A percentile compares a stretch with the other conserved stretches of the same genome.
Evolutionary conservation across 2,888 invertebrate species (phyloP).

Genomic region (Drosophila quinaria): DNA sequence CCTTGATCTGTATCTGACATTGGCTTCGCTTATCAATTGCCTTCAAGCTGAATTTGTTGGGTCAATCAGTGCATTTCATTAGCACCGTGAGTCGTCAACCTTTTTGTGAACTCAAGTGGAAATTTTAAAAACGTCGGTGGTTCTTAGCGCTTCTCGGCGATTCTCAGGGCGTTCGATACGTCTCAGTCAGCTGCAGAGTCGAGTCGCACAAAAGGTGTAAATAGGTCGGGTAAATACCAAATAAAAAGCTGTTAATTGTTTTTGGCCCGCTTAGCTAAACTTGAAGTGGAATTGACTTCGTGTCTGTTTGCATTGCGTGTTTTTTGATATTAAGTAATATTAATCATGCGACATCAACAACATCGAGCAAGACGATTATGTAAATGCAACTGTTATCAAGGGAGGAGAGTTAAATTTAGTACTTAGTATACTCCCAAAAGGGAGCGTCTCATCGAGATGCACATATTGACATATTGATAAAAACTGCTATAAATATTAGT

Average conservation of each 20-base stretch:
- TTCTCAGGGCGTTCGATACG: slow-evolving; percentile 17
- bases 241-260: slow-evolving; percentile 63
- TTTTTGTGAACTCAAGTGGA: slow-evolving; percentile 58
- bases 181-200: slow-evolving; percentile 1
- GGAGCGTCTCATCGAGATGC: slow-evolving; percentile 24
- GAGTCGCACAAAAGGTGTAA: slow-evolving; percentile 54
- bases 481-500: background rate
- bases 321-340: slow-evolving; percentile 56
- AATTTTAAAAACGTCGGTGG: slow-evolving; percentile 27
- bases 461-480: slow-evolving; percentile 2
- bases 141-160: slow-evolving; percentile 13
- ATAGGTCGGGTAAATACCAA: slow-evolving; percentile 57
- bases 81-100: slow-evolving; percentile 44
- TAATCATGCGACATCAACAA: slow-evolving; percentile 60
- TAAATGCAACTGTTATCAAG: slow-evolving; percentile 27
- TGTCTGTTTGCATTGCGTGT: slow-evolving; percentile 58
- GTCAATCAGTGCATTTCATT: slow-evolving; percentile 40
- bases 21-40: slow-evolving; percentile 44
- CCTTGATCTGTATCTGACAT: slow-evolving; percentile 3
- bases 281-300: slow-evolving; percentile 24
- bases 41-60: slow-evolving; percentile 23
- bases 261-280: slow-evolving; percentile 33
- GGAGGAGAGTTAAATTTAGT: background rate
- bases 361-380: slow-evolving; percentile 17
- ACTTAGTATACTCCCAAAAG: background rate